Base-by-base conservation (phyloP, 64 coral and sea anemone genomes). In the Acropora tenuis region DNA sequence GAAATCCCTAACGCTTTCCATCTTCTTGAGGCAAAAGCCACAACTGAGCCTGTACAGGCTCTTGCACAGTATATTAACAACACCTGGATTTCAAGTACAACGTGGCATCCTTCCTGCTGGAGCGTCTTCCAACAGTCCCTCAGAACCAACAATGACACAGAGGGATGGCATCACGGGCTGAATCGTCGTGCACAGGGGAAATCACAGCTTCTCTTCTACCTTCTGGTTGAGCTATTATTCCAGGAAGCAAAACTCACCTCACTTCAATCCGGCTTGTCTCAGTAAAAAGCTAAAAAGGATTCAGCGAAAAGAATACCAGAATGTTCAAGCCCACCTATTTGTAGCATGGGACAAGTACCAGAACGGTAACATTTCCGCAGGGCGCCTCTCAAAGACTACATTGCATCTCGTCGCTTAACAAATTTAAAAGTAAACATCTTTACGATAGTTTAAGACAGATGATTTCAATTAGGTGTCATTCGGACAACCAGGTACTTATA, bases 321-420 rank as follows among this genome's bases (percentile, higher is more conserved):
- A 55, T 55, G 52, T 55, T 55, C 52, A 77, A 77, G 75, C 75
- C 2, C 75, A 45, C 48, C 75, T 77, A 77, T 77, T 77, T 77
- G 75, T 48, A 77, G 75, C 75, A 46, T 77, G 52, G 52, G 52
- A 55, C 52, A 55, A 55, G 52, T 55, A 55, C 52, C 52, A 55
- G 52, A 55, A 55, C 52, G 52, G 52, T 10, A 55, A 55, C 1
- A 55, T 55, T 55, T 55, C 52, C 52, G 52, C 10, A 55, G 52
- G 10, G 52, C 1, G 52, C 52, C 52, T 55, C 52, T 10, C 10
- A 55, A 55, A 55, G 52, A 55, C 52, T 8, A 10, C 52, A 55
- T 55, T 2, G 52, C 52, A 55, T 55, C 60, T 63, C 60, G 60
- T 63, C 60, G 8, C 60, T 63, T 63, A 8, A 15, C 60, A 63